Percentiles rank a stretch among this genome's conserved stretches.
Conservation (phyloP, 2,113 vertebrate species). For the Canis aureus region DNA sequence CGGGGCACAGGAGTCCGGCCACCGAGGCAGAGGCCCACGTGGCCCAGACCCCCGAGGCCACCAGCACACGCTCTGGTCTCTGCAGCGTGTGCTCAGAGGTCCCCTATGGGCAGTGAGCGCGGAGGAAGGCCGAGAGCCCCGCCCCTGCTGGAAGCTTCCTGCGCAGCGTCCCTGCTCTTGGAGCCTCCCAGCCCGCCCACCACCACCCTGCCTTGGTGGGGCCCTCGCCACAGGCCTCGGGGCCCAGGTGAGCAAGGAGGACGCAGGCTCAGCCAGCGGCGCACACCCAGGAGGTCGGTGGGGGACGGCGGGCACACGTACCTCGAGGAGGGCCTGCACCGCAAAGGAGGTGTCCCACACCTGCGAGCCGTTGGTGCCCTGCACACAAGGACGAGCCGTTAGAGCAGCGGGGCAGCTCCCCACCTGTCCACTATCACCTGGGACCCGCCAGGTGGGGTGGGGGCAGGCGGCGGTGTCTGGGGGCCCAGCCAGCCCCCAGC, state of each 20-base stretch:
- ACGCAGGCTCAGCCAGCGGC: background rate
- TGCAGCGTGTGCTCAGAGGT: background rate
- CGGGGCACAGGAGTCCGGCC: background rate
- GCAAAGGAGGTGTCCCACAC: constrained; percentile 97
- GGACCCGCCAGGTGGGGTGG: accelerated
- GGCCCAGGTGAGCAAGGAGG: background rate
- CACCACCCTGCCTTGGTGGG: background rate
- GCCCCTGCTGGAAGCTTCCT: too few relatives aligned
- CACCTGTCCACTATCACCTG: background rate
- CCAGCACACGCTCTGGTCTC: background rate
- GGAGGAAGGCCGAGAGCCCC: background rate
- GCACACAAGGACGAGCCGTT: background rate
- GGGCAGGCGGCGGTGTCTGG: too few relatives aligned
- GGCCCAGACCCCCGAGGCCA: too few relatives aligned
- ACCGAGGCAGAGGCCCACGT: background rate
- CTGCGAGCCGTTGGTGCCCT: constrained; percentile 99
- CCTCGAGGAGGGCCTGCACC: constrained; percentile 96
- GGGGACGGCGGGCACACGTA: constrained; percentile 71
- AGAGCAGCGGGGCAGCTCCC: accelerated
- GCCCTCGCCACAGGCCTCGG: background rate
- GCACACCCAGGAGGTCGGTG: background rate
- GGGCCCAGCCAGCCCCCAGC: background rate
- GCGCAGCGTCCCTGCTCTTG: background rate
- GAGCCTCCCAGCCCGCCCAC: background rate
- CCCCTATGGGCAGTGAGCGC: accelerated